phyloP scores from a whole-genome alignment of 1,140 invertebrate species.

The Idris sp. region DNA sequence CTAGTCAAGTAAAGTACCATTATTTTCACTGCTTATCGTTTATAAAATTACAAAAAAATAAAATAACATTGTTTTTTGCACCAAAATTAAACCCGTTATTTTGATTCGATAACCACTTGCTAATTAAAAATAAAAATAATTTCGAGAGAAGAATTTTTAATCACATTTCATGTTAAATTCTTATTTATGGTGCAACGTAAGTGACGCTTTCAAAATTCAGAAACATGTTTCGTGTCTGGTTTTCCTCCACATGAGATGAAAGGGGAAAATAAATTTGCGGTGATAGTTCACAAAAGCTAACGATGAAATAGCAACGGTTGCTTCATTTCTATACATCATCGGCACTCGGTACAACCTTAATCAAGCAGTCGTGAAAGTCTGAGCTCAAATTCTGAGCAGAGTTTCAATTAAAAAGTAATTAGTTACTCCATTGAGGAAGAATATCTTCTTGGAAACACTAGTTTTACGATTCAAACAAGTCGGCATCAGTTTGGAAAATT shows the following conservation, averaged over 20 bases:
- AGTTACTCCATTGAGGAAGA: background rate
- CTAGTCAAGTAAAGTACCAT: too few species aligned
- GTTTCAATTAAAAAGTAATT: slow-evolving; percentile 3
- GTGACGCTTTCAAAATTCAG: slow-evolving; percentile 35
- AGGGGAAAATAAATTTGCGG: slow-evolving; percentile 58
- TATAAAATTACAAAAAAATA: too few species aligned
- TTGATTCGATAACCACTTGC: background rate
- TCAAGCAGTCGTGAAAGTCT: slow-evolving; percentile 63
- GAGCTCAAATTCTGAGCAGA: slow-evolving; percentile 19
- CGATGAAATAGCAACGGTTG: slow-evolving; percentile 57
- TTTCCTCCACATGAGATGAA: slow-evolving; percentile 23
- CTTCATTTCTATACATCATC: slow-evolving; percentile 53
- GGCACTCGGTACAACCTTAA: slow-evolving; percentile 60
- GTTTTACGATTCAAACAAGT: too few species aligned
- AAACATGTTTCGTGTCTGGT: slow-evolving; percentile 39
- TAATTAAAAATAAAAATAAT: slow-evolving; percentile 1
- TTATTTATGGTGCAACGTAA: slow-evolving; percentile 13
- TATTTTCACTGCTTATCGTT: too few species aligned
- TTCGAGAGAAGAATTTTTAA: slow-evolving; percentile 16
- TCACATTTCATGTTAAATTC: slow-evolving; percentile 17
- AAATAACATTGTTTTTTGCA: too few species aligned
- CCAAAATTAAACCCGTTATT: background rate
- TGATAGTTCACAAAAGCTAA: slow-evolving; percentile 49
- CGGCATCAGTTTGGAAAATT: too few species aligned
- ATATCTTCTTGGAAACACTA: too few species aligned